These are phyloP conservation scores for Clarias fuscus DNA, from an alignment of 2,797 vertebrate genomes.

Conservation along the genomic window DNA sequence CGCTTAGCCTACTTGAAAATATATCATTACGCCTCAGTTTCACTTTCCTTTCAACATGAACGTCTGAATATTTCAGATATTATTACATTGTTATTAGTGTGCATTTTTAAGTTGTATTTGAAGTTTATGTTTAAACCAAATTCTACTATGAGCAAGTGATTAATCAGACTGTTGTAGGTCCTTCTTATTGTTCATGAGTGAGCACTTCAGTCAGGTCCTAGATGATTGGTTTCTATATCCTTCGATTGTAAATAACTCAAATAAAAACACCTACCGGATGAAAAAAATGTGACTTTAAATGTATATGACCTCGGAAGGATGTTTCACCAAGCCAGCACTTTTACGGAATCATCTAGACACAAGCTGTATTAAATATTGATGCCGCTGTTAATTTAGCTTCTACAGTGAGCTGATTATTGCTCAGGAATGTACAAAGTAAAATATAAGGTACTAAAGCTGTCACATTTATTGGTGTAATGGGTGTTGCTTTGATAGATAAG, in stretches of 20 bases:
- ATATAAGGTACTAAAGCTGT: constrained; percentile 19
- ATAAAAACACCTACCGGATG: neutral
- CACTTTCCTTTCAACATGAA: neutral
- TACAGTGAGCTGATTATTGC: constrained; percentile 38
- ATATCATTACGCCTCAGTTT: neutral
- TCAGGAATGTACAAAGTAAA: constrained; percentile 17
- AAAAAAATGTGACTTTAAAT: constrained; percentile 3
- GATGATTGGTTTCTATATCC: neutral
- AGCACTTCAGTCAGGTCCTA: too few relatives aligned
- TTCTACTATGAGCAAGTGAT: neutral
- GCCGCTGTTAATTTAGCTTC: constrained; percentile 6
- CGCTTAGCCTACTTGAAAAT: neutral
- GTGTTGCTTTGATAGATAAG: constrained; percentile 27
- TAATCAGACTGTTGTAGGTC: neutral
- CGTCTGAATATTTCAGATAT: neutral
- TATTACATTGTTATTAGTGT: neutral
- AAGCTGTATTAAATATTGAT: constrained; percentile 24
- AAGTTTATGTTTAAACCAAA: neutral
- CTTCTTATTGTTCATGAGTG: neutral
- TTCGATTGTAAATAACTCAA: neutral
- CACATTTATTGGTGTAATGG: constrained; percentile 18
- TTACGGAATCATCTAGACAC: neutral
- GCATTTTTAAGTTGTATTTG: neutral
- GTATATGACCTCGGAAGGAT: neutral
- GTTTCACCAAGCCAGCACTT: constrained; percentile 9